These are phyloP conservation scores for Agriopis marginaria DNA, from an alignment of 2,888 invertebrate genomes.

Conservation along the genomic window DNA sequence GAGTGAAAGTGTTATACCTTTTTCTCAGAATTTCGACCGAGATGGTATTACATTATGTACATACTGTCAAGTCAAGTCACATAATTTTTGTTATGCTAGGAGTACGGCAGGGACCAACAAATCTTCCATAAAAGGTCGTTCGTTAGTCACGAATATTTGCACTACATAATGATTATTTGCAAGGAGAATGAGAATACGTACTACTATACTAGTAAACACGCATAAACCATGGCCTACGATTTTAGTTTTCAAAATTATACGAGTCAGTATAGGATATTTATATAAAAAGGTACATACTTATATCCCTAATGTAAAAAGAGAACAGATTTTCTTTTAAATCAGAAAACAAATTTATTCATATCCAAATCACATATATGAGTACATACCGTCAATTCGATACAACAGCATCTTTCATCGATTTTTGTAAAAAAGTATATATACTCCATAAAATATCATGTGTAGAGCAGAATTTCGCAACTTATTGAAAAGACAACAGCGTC, in stretches of 20 bases:
- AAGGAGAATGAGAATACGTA: not conserved
- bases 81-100: constrained; percentile 22
- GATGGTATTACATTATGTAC: constrained; percentile 17
- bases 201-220: not conserved
- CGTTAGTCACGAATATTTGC: constrained; percentile 17
- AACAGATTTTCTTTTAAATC: no score
- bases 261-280: not conserved
- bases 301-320: no score
- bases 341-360: no score
- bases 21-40: constrained; percentile 14
- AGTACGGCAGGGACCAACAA: constrained; percentile 16
- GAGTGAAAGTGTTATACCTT: not conserved
- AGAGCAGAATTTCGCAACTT: no score
- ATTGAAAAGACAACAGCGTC: no score
- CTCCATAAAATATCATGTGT: no score
- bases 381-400: no score
- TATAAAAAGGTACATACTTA: no score
- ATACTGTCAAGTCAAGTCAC: constrained; percentile 17
- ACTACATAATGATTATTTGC: constrained; percentile 5
- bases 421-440: no score
- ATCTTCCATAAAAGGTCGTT: constrained; percentile 10
- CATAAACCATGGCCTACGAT: not conserved
- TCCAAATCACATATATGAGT: no score
- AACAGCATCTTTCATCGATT: no score
- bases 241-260: no score